Base-by-base conservation (phyloP, 1,140 invertebrate species). In the Tachypleus tridentatus region DNA sequence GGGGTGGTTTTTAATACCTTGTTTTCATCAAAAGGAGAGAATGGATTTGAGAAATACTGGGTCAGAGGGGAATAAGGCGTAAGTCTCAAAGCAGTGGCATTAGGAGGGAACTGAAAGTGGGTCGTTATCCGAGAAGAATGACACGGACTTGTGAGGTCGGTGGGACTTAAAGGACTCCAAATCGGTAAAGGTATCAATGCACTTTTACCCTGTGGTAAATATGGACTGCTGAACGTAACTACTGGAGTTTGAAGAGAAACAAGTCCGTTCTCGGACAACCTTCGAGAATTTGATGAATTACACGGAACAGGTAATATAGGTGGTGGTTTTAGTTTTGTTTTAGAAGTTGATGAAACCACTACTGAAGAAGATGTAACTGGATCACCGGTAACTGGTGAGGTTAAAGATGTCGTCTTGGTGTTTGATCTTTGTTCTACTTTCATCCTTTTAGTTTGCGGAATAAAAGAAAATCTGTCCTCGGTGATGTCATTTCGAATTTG, bases 171-270 rank as follows among this genome's bases (percentile, higher is more conserved):
- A 1, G 69, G 67, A 58, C 64, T 71, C 67, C 70, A 72, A 50
- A 72, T 69, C 29, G 70, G 64, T n/a, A 72, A 60, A 54, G 65
- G 63, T 47, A 70, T 48, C 4, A 67, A 47, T 2, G 69, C 64
- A 4, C 68, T 68, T 49, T 72, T 71, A 49, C 61, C 61, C 48
- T 70, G 71, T 3, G 59, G 51, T 51, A 72, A 57, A 65, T 72
- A 73, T 8, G 72, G 72, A 60, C 70, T 71, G 0, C 69, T 61
- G 61, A 72, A 72, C 8, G 67, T 71, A n/a, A 73, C 68, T 10
- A 73, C 65, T 4, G 72, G 72, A 10, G 72, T 73, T 57, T 73
- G 72, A 7, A 73, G 65, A 5, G 72, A 72, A 11, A 70, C 56
- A 8, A 67, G 57, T 49, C 51, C 64, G 48, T 51, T 60, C 5